Conservation (phyloP, 2,888 invertebrate species). For the Amphimallon solstitiale region DNA sequence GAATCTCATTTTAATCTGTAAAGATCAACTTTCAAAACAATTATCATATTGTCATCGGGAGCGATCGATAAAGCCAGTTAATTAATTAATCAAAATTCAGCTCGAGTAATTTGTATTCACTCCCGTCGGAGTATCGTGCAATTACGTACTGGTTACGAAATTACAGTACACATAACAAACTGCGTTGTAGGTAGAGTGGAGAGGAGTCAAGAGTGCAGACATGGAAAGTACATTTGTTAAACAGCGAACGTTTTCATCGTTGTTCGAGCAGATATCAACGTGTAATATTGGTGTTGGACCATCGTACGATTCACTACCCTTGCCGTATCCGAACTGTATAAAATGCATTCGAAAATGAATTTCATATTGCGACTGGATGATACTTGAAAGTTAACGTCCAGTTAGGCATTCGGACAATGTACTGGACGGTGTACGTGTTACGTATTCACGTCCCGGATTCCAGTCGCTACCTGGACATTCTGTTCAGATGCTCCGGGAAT, state of each 20-base stretch:
- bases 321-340: not conserved
- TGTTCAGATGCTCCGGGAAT: slow-evolving; percentile 34
- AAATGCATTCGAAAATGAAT: slow-evolving; percentile 16
- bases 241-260: not conserved
- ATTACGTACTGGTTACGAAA: too few relatives aligned
- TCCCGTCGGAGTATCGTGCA: too few relatives aligned
- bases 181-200: too few relatives aligned
- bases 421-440: slow-evolving; percentile 26
- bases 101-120: too few relatives aligned
- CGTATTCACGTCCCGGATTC: slow-evolving; percentile 37
- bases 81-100: too few relatives aligned
- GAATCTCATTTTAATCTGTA: too few relatives aligned
- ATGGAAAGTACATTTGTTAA: not conserved
- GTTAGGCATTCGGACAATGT: slow-evolving; percentile 26
- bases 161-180: not conserved
- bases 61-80: too few relatives aligned
- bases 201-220: not conserved
- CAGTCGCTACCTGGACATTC: slow-evolving; percentile 36
- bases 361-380: not conserved
- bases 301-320: not conserved
- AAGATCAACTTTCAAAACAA: too few relatives aligned
- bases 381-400: not conserved
- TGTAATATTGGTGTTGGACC: slow-evolving; percentile 5
- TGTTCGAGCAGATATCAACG: not conserved
- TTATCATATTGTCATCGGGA: too few relatives aligned